Base-by-base conservation (phyloP, 2,888 invertebrate species). In the Poecilobothrus nobilitatus region DNA sequence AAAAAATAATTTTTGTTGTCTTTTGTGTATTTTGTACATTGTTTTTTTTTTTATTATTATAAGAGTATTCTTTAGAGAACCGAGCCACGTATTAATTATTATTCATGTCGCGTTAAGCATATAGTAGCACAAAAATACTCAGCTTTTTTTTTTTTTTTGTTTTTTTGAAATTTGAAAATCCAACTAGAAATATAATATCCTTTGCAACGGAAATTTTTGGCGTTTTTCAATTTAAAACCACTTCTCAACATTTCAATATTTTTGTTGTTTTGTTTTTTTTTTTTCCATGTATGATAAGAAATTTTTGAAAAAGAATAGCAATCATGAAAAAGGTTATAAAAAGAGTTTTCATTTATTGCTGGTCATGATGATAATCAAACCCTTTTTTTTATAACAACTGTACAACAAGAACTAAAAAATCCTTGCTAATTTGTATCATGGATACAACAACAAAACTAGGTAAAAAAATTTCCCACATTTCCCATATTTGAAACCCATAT, bases 31-130 rank as follows among this genome's bases (percentile, higher is more conserved):
- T 27, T 9, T 53, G 3, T 53, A 18, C 6, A 53, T 53, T 53
- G 9, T 18, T 53, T 18, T 53, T n/a, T 53, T 53, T 53, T 18
- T 53, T 53, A 6, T 53, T 53, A 18, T 27, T 27, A 27, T 27
- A 27, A 27, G 27, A 27, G 27, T 53, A 53, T 53, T n/a, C 53
- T 53, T 53, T 53, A 18, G 18, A 53, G 53, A n/a, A 18, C 15
- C 9, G 15, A 41, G 6, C 53, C 53, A 53, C 53, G 53, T 53
- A 53, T 53, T 53, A 53, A 53, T 53, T 53, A 53, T 53, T 53
- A 53, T 53, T 53, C 53, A 53, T 53, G 53, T 15, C 53, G 53
- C 53, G 53, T 53, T 53, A 53, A 53, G n/a, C 15, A 53, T 53
- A 53, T 53, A 53, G 53, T 6, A 53, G 18, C 53, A 53, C 15